A percentile compares a stretch with the other conserved stretches of the same genome.
These are phyloP conservation scores for Lophotis ruficrista DNA, from an alignment of 2,113 vertebrate genomes.

Conservation along the genomic window DNA sequence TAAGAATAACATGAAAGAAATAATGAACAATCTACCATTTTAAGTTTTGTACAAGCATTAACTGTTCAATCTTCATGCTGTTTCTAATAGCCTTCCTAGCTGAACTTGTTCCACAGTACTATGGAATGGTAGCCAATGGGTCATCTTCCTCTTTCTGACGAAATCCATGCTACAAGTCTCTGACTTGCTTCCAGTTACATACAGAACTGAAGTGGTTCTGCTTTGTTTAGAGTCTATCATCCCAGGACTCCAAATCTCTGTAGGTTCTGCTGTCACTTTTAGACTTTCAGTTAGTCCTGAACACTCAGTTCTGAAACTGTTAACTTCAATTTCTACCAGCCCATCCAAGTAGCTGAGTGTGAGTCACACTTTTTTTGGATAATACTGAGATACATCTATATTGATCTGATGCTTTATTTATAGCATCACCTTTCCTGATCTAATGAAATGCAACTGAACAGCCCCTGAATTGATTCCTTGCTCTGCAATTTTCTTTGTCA, in stretches of 20 bases:
- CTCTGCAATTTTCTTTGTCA: background rate
- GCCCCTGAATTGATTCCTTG: background rate
- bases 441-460: conserved; percentile 10
- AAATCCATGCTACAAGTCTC: background rate
- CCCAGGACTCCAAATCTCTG: background rate
- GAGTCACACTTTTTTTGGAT: conserved; percentile 14
- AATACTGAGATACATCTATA: background rate
- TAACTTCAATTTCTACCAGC: background rate
- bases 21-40: background rate
- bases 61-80: background rate
- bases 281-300: background rate
- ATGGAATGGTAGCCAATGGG: background rate
- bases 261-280: background rate
- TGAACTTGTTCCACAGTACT: background rate
- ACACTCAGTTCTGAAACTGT: background rate
- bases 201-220: background rate
- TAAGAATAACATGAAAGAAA: background rate
- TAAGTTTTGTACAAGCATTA: background rate
- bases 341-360: background rate
- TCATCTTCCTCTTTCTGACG: background rate
- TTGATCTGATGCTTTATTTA: conserved; percentile 11
- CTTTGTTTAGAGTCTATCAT: background rate
- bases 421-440: background rate
- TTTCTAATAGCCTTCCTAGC: background rate
- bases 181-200: background rate